A percentile compares a stretch with the other conserved stretches of the same genome.
Conservation (phyloP, 2,888 invertebrate genomes). For the Eupithecia subfuscata region DNA sequence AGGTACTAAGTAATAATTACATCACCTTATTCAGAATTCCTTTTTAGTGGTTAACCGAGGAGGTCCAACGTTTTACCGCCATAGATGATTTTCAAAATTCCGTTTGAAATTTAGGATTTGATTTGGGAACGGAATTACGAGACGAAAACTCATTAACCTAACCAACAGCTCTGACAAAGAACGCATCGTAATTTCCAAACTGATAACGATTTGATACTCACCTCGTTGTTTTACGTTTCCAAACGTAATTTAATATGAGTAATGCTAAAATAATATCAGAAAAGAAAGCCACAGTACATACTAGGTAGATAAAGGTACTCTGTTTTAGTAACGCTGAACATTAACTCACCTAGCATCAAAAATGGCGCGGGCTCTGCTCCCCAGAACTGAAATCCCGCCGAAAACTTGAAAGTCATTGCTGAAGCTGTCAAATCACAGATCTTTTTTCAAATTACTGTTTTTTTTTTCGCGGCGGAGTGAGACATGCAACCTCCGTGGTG, state of each 20-base stretch:
- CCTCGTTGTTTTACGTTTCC: neutral
- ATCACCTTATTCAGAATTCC: neutral
- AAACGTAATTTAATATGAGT: conserved; percentile 1
- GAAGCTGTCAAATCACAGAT: conserved; percentile 18
- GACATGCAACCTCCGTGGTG: conserved; percentile 51
- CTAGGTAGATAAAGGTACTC: neutral
- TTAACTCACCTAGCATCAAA: conserved; percentile 20
- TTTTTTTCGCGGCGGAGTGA: conserved; percentile 17
- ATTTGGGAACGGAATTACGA: neutral
- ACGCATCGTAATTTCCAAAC: neutral
- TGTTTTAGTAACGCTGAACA: neutral
- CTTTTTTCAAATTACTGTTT: conserved; percentile 7
- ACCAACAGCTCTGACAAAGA: neutral
- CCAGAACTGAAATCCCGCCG: conserved; percentile 38
- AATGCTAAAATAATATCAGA: conserved; percentile 2
- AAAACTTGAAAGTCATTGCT: conserved; percentile 14
- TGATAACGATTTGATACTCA: neutral
- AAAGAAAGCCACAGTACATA: neutral
- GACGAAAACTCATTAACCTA: neutral
- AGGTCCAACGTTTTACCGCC: neutral
- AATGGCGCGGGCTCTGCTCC: conserved; percentile 22
- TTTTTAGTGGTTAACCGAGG: neutral
- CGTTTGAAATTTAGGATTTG: neutral
- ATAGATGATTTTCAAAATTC: neutral
- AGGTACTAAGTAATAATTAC: neutral